phyloP scores from a whole-genome alignment of 37 sponge, comb jelly and placozoan genomes.

The Haliclona indistincta region DNA sequence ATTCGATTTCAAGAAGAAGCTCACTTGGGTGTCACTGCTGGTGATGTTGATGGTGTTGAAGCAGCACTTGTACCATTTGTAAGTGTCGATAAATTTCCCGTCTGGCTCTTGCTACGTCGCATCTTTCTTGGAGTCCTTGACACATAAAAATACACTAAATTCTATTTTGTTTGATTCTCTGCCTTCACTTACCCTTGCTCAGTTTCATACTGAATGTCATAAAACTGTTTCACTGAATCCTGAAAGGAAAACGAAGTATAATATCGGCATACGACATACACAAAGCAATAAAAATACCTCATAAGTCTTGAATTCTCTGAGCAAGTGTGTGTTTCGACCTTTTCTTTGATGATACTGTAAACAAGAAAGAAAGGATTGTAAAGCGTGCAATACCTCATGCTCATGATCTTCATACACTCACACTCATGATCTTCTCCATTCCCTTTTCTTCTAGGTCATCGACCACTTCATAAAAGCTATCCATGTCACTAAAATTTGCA shows the following conservation, averaged over 20 bases:
- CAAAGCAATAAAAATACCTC: constrained; percentile 46
- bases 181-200: neutral
- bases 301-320: constrained; percentile 69
- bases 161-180: neutral
- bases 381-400: neutral
- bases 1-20: too few relatives aligned
- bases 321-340: constrained; percentile 54
- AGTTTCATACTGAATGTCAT: constrained; percentile 52
- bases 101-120: constrained; percentile 3
- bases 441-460: constrained; percentile 83
- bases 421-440: constrained; percentile 78
- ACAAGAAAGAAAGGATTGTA: neutral
- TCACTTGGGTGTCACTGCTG: too few relatives aligned
- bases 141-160: neutral
- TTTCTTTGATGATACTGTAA: constrained; percentile 62
- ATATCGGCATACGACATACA: neutral
- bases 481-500: constrained; percentile 68
- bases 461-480: constrained; percentile 86
- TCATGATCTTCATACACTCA: constrained; percentile 17
- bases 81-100: too few relatives aligned
- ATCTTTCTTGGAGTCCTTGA: neutral
- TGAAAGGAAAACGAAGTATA: neutral
- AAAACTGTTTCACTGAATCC: constrained; percentile 60
- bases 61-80: too few relatives aligned
- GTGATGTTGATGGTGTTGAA: too few relatives aligned